These are phyloP conservation scores for Alcedo quadribrachys DNA, from an alignment of 2,797 vertebrate genomes.

Conservation along the genomic window DNA sequence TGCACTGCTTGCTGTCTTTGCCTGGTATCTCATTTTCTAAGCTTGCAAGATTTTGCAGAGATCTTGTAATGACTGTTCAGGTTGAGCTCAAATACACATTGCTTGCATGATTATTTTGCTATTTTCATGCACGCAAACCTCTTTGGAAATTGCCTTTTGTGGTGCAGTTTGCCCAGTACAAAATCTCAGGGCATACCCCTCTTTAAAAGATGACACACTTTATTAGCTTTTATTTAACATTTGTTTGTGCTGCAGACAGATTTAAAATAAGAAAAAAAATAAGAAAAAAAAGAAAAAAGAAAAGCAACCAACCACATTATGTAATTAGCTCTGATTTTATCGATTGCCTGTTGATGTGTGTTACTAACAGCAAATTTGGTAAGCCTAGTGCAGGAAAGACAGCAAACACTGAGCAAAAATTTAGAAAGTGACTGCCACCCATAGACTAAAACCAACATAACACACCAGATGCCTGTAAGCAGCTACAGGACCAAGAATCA, in stretches of 20 bases:
- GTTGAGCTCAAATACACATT: not conserved
- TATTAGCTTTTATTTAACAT: conserved; percentile 62
- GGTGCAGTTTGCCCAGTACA: not conserved
- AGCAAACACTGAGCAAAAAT: conserved; percentile 28
- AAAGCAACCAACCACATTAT: not conserved
- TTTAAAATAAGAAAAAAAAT: not conserved
- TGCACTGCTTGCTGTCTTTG: not conserved
- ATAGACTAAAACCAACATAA: conserved; percentile 64
- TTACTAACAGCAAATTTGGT: conserved; percentile 37
- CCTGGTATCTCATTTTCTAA: not conserved
- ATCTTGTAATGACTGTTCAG: not conserved
- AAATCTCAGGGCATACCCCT: not conserved
- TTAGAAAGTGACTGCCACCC: conserved; percentile 73
- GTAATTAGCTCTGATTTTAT: conserved; percentile 64
- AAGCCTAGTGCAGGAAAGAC: conserved; percentile 8
- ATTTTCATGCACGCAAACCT: not conserved
- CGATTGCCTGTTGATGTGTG: conserved; percentile 33
- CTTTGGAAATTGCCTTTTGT: not conserved
- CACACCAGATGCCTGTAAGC: not conserved
- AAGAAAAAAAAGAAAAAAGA: no score
- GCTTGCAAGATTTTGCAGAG: not conserved
- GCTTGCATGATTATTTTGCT: not conserved
- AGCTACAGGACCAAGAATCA: not conserved
- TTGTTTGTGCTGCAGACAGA: conserved; percentile 32
- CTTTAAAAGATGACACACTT: conserved; percentile 13